phyloP scores from a whole-genome alignment of 2,888 invertebrate species.

The Hydrotaea cyrtoneurina region DNA sequence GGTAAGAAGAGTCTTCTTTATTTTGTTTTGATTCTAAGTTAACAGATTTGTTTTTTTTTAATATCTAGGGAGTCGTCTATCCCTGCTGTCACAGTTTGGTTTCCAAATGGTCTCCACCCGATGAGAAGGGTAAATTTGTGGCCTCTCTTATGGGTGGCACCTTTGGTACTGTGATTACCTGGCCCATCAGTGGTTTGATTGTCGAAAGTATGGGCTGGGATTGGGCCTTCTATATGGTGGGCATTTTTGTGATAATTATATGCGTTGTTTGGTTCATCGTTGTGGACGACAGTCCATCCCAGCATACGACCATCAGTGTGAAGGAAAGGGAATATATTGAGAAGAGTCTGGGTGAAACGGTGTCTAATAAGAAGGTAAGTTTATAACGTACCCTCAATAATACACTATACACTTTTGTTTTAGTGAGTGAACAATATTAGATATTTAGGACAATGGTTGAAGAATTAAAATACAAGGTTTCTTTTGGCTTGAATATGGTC shows the following conservation, averaged over 20 bases:
- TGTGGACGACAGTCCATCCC: constrained; percentile 84
- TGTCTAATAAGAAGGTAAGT: constrained; percentile 83
- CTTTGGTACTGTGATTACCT: constrained; percentile 86
- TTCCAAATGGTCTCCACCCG: constrained; percentile 88
- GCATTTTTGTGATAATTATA: constrained; percentile 82
- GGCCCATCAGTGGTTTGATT: constrained; percentile 85
- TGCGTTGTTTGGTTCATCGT: constrained; percentile 84
- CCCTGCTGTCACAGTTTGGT: constrained; percentile 81
- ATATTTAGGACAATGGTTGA: no score
- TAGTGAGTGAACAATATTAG: no score
- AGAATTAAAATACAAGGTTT: no score
- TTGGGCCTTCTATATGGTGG: constrained; percentile 86
- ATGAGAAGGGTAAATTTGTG: constrained; percentile 88
- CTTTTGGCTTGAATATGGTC: no score
- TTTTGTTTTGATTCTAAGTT: not conserved
- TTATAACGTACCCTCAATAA: no score
- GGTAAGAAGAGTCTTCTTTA: constrained; percentile 80
- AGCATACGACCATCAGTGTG: constrained; percentile 84
- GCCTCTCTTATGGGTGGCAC: constrained; percentile 88
- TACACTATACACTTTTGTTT: no score
- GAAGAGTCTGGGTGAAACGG: constrained; percentile 83
- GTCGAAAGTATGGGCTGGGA: constrained; percentile 85
- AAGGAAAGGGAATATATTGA: constrained; percentile 85
- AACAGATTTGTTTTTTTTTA: constrained; percentile 45
- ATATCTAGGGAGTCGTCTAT: constrained; percentile 74